Conservation (phyloP, 2,113 vertebrate species). For the Antennarius striatus region DNA sequence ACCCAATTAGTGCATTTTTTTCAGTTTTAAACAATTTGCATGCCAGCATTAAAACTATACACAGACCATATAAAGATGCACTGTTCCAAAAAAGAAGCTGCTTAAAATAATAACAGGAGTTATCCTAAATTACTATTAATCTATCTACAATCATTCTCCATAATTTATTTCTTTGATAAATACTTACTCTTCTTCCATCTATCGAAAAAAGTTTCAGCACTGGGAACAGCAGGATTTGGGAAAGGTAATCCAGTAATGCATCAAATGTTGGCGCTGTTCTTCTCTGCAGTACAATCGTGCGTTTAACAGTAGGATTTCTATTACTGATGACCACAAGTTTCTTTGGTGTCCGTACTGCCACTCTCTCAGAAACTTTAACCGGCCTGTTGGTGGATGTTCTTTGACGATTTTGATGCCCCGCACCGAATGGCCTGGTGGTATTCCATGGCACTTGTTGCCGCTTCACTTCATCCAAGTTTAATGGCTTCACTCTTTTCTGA, state of each 20-base stretch:
- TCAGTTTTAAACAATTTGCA: no score
- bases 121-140: not conserved
- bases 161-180: not conserved
- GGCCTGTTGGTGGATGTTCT: slow-evolving; percentile 53
- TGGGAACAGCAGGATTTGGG: slow-evolving; percentile 85
- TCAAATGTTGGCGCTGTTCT: slow-evolving; percentile 87
- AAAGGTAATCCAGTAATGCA: slow-evolving; percentile 87
- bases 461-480: slow-evolving; percentile 85
- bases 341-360: slow-evolving; percentile 79
- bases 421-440: slow-evolving; percentile 80
- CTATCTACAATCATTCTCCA: not conserved
- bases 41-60: not conserved
- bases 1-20: no score
- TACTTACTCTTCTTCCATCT: slow-evolving; percentile 90
- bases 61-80: not conserved
- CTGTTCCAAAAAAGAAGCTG: not conserved
- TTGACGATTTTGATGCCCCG: slow-evolving; percentile 49
- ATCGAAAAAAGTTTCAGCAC: slow-evolving; percentile 88
- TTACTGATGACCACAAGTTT: slow-evolving; percentile 89
- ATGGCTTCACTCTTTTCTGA: slow-evolving; percentile 86
- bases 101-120: not conserved
- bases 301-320: slow-evolving; percentile 79
- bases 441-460: slow-evolving; percentile 88
- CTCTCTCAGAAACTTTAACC: slow-evolving; percentile 56
- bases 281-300: slow-evolving; percentile 80